These are phyloP conservation scores for Caenorhabditis sp. DNA, from an alignment of 2,888 invertebrate genomes.

Conservation along the genomic window DNA sequence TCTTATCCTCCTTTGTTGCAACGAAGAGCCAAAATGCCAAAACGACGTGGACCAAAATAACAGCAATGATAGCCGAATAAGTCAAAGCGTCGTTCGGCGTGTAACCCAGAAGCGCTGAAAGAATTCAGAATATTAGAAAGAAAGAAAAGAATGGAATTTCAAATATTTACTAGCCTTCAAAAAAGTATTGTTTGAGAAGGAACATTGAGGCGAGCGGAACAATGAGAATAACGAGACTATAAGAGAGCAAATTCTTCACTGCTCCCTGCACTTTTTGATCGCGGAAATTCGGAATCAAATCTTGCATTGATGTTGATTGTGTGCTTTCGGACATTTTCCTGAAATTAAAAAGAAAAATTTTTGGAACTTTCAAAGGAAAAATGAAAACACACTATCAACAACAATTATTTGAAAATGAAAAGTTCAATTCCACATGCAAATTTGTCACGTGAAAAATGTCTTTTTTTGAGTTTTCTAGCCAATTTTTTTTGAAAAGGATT, in stretches of 20 bases:
- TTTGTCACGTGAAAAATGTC: too few relatives aligned
- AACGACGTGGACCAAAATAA: constrained; percentile 68
- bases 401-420: not conserved
- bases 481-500: too few relatives aligned
- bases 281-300: constrained; percentile 64
- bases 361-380: not conserved
- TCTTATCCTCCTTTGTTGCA: constrained; percentile 47
- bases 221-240: constrained; percentile 65
- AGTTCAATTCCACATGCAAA: not conserved
- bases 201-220: constrained; percentile 70
- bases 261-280: constrained; percentile 64
- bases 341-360: not conserved
- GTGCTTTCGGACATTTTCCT: not conserved
- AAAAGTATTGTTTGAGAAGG: constrained; percentile 63
- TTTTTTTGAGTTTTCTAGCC: too few relatives aligned
- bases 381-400: not conserved
- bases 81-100: constrained; percentile 60
- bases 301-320: constrained; percentile 45
- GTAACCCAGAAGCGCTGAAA: constrained; percentile 63
- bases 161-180: constrained; percentile 52
- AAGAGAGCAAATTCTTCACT: constrained; percentile 65
- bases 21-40: constrained; percentile 62
- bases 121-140: not conserved
- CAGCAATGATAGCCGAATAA: constrained; percentile 69
- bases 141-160: not conserved